Evolutionary conservation across 2,797 vertebrate species (phyloP), one percentile per base, ranked within the genome.

Genomic region (Alcedo quadribrachys): DNA sequence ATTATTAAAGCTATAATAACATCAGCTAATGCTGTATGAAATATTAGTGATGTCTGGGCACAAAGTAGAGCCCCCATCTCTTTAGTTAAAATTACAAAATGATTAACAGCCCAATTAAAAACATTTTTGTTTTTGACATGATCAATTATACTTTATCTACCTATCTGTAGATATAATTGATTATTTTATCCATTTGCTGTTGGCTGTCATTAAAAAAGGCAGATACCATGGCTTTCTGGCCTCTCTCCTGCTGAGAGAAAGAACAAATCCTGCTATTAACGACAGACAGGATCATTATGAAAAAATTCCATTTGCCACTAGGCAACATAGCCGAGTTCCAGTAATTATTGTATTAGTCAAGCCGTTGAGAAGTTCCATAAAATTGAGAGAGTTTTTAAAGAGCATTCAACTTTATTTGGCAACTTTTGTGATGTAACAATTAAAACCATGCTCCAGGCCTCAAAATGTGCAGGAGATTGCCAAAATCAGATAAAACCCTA

Each of bases 351-450:
- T 96, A 96, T 96, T 94, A 95, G 96, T 96, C 94, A 97, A 97
- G 92, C 90, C 28, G 96, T 96, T 96, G 95, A 97, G 93, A 95
- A 95, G 94, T 95, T 96, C 93, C 91, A 96, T 86, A 94, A 96
- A 97, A 96, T 79, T 81, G 67, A 85, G 85, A 87, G 92, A 92
- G 89, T 92, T 96, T 96, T 95, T 92, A 94, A 96, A 94, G 86
- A 93, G 79, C 91, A 94, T 95, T 93, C 96, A 96, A 92, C 43
- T 25, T 93, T 94, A 94, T 96, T 96, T 97, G 96, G 97, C 97
- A 97, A 97, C 94, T 97, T 96, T 92, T 92, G 89, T 95, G 92
- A 95, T 95, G 92, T 97, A 97, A 96, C 97, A 97, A 97, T 97
- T 96, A 97, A 97, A 97, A 96, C 85, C 95, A 96, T 94, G 95